Conservation (phyloP, 2,113 vertebrate genomes). For the Lontra canadensis region DNA sequence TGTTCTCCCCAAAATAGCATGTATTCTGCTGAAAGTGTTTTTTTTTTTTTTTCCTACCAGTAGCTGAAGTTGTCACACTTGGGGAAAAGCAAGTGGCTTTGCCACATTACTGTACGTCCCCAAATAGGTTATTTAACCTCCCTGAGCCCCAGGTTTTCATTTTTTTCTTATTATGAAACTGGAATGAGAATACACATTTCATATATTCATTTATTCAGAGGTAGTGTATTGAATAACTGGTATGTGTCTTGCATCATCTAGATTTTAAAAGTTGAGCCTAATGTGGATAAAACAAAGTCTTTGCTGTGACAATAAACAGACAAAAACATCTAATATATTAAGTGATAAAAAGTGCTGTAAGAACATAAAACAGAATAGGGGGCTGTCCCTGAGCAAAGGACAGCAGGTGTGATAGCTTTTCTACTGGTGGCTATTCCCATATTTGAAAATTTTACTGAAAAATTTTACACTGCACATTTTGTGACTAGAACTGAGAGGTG, state of each 20-base stretch:
- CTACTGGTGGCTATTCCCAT: neutral
- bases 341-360: neutral
- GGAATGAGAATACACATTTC: conserved; percentile 9
- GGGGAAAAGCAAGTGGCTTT: neutral
- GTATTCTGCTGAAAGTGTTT: neutral
- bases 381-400: neutral
- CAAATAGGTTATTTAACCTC: neutral
- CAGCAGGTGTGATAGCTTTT: neutral
- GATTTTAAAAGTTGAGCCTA: neutral
- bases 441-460: neutral
- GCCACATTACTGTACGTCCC: neutral
- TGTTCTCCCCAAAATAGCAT: neutral
- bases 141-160: neutral
- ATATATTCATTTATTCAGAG: neutral
- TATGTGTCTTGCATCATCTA: neutral
- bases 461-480: neutral
- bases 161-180: neutral
- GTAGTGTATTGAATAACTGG: neutral
- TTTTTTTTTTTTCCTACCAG: neutral
- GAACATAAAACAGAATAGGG: neutral
- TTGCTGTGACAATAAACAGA: neutral
- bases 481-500: neutral
- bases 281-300: neutral
- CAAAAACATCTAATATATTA: neutral
- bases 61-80: neutral